phyloP scores from a whole-genome alignment of 2,113 vertebrate species.

The Cervus canadensis region DNA sequence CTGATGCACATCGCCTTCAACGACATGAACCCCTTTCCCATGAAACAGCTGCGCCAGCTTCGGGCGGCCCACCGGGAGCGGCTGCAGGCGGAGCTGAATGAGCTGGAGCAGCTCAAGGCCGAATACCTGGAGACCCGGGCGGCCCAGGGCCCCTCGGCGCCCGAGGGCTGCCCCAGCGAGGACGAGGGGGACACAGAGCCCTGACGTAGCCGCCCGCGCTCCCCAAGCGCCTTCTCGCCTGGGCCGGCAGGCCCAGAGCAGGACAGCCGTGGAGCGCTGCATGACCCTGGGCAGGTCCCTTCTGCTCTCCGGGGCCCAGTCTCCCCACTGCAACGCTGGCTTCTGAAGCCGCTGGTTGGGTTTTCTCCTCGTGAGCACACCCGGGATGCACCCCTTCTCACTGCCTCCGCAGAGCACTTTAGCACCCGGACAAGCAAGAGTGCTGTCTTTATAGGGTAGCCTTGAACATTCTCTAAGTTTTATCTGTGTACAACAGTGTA shows the following conservation, averaged over 20 bases:
- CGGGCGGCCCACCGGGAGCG: constrained; percentile 85
- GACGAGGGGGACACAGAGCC: constrained; percentile 86
- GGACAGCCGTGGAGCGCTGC: rapidly evolving
- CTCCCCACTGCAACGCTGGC: neutral
- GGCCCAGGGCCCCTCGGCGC: constrained; percentile 62
- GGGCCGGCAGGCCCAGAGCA: neutral
- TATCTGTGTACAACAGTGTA: neutral
- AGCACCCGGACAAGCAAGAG: neutral
- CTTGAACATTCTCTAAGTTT: neutral
- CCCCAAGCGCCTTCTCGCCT: neutral
- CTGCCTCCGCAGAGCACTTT: neutral
- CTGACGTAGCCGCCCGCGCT: neutral
- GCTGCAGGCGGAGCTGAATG: constrained; percentile 85
- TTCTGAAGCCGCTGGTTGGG: neutral
- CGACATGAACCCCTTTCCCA: constrained; percentile 94
- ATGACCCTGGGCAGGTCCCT: neutral
- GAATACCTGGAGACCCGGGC: constrained; percentile 82
- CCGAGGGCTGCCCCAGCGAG: constrained; percentile 82
- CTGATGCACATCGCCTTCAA: constrained; percentile 90
- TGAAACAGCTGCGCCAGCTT: constrained; percentile 86
- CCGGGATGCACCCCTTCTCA: neutral
- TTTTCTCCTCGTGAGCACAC: neutral
- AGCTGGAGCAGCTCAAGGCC: constrained; percentile 88
- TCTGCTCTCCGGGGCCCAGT: neutral
- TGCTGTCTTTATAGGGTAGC: neutral